Evolutionary conservation across 2,888 invertebrate species (phyloP).

Genomic region (Pheosia gnoma): DNA sequence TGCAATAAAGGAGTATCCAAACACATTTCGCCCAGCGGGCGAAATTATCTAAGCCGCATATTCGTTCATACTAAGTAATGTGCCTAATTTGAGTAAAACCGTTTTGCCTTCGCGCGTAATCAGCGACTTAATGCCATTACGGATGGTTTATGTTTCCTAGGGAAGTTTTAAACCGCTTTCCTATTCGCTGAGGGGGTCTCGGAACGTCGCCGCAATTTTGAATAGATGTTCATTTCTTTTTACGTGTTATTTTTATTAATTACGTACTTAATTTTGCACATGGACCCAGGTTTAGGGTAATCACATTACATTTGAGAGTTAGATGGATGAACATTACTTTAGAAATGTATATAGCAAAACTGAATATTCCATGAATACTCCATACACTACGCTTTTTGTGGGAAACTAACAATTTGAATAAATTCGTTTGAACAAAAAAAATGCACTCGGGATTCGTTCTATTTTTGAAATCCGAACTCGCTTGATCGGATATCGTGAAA

Average conservation of each 20-base stretch:
- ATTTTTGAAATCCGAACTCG: background rate
- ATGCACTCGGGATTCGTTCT: no score
- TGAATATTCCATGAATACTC: no score
- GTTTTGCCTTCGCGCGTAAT: constrained; percentile 24
- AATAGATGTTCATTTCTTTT: background rate
- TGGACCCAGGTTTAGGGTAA: no score
- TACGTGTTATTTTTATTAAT: background rate
- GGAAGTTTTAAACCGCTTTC: constrained; percentile 24
- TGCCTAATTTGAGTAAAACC: constrained; percentile 29
- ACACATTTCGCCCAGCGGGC: background rate
- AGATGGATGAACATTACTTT: no score
- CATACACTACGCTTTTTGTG: no score
- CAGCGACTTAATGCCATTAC: constrained; percentile 31
- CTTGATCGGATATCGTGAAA: constrained; percentile 7
- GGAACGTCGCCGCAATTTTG: constrained; percentile 17
- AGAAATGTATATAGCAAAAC: no score
- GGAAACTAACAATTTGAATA: no score
- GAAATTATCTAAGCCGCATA: constrained; percentile 16
- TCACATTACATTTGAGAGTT: no score
- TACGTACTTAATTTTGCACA: no score
- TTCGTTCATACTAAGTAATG: constrained; percentile 18
- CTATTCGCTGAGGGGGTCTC: constrained; percentile 23
- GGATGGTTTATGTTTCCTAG: constrained; percentile 28
- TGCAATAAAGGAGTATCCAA: background rate
- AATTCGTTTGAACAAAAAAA: no score